A percentile compares a stretch with the other conserved stretches of the same genome.
Conservation (phyloP, 2,888 invertebrate genomes). For the Myopa tessellatipennis region DNA sequence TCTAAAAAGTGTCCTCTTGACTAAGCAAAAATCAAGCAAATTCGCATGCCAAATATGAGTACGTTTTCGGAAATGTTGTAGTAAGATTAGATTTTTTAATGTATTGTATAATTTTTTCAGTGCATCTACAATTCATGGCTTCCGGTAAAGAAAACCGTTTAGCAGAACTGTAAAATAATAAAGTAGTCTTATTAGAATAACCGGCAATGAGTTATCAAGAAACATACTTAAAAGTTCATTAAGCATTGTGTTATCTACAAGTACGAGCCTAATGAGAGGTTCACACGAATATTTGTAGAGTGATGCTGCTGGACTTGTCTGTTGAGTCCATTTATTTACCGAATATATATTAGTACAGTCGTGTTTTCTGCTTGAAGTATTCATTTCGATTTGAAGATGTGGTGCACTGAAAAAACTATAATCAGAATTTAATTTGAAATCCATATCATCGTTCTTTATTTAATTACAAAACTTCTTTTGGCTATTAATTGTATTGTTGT, state of each 20-base stretch:
- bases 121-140: neutral
- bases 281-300: too few species aligned
- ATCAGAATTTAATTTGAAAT: neutral
- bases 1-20: neutral
- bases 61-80: slow-evolving; percentile 58
- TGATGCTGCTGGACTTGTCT: too few species aligned
- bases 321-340: too few species aligned
- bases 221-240: too few species aligned
- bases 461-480: neutral
- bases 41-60: neutral
- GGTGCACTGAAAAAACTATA: slow-evolving; percentile 21
- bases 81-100: slow-evolving; percentile 56
- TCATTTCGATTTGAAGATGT: neutral
- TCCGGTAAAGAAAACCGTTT: neutral
- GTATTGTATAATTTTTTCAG: slow-evolving; percentile 8
- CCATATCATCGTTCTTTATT: slow-evolving; percentile 4
- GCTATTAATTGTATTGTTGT: slow-evolving; percentile 10
- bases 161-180: too few species aligned
- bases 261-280: too few species aligned
- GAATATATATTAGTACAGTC: too few species aligned
- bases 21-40: neutral
- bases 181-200: too few species aligned
- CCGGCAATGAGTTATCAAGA: too few species aligned
- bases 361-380: too few species aligned
- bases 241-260: too few species aligned